Evolutionary conservation across 2,113 vertebrate genomes (phyloP).

Genomic region (Ailurus styani): DNA sequence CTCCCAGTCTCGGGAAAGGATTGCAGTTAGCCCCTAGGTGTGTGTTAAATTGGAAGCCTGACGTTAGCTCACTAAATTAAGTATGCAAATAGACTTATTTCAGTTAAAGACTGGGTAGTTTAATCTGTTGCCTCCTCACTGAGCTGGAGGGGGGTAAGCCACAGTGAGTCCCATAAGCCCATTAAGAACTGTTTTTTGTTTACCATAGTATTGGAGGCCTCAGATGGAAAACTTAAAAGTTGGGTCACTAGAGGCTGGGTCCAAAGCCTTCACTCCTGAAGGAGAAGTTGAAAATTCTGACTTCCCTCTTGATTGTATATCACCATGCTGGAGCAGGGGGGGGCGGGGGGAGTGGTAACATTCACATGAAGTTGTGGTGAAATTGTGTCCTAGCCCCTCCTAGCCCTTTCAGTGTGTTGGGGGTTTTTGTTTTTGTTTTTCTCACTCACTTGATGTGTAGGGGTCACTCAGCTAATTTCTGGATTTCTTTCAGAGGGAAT

Average conservation of each 20-base stretch:
- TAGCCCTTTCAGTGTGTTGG: neutral
- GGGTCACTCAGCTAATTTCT: neutral
- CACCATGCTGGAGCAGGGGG: too few species aligned
- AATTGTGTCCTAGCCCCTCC: neutral
- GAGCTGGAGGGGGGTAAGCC: rapidly evolving
- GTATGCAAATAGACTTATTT: neutral
- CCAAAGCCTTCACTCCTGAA: neutral
- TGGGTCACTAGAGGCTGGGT: neutral
- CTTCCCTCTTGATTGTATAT: neutral
- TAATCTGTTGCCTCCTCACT: neutral
- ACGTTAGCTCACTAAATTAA: neutral
- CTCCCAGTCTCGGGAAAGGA: neutral
- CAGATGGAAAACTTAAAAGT: neutral
- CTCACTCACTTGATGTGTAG: neutral
- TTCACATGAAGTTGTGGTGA: neutral
- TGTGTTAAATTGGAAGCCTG: neutral
- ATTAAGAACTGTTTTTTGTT: neutral
- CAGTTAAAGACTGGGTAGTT: neutral
- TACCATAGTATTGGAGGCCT: neutral
- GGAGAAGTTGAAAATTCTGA: too few species aligned
- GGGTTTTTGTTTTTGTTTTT: neutral
- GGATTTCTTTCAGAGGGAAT: neutral
- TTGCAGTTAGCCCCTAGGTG: neutral
- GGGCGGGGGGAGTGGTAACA: too few species aligned
- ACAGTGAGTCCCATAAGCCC: neutral